Base-by-base conservation (phyloP, 1,140 invertebrate genomes). In the Calosoma granatense region DNA sequence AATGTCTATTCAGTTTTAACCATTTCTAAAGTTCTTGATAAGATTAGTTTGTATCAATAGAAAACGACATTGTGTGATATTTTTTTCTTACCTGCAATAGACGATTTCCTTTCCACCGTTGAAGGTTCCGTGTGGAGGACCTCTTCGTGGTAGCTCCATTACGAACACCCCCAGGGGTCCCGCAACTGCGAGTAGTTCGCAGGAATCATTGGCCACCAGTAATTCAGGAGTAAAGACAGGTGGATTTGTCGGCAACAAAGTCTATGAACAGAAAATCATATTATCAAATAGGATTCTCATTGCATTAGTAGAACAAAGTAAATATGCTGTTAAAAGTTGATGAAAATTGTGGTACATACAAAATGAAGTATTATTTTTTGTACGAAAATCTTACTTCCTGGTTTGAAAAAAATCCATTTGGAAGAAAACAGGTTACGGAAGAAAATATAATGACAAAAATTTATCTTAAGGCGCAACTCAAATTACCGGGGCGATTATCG, bases 51-150 rank as follows among this genome's bases (percentile, higher is more conserved):
- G n/a, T n/a, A n/a, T n/a, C n/a, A n/a, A n/a, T n/a, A n/a, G n/a
- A n/a, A n/a, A n/a, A n/a, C n/a, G n/a, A n/a, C n/a, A n/a, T n/a
- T n/a, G n/a, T n/a, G n/a, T n/a, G n/a, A n/a, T n/a, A n/a, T n/a
- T n/a, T n/a, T n/a, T n/a, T n/a, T 62, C 60, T 64, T 62, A 70
- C 70, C 61, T 62, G 62, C 67, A 70, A 59, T 69, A 72, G 2
- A 69, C 64, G 2, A 72, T 57, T 51, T 71, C 69, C 53, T 70
- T 72, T 51, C 67, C 70, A 21, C 65, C 65, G 30, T 62, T 62
- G 54, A 69, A 71, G 14, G 63, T 60, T 15, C 68, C 70, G 59
- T 67, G 66, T 6, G 67, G 69, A 4, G 68, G 64, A 60, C 62
- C 65, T 56, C 65, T 63, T 1, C 52, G 17, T 1, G 69, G 70